Evolutionary conservation across 2,888 invertebrate genomes (phyloP), one percentile per base, ranked within the genome.

Genomic region (Ennomos erosarius): DNA sequence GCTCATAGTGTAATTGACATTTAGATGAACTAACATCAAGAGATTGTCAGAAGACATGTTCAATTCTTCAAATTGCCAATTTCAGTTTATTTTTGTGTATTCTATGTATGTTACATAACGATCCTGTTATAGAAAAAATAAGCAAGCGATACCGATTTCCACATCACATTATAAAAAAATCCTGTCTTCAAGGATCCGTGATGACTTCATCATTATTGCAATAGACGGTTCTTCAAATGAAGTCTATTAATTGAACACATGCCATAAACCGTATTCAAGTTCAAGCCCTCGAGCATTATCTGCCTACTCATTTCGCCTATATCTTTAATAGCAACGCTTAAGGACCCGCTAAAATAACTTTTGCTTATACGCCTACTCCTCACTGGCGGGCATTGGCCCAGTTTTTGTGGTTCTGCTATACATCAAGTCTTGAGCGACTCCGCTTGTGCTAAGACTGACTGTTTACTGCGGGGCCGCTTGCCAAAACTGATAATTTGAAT

Each of bases 391-490:
- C 80, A 72, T 68, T 76, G 79, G 71, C 80, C 75, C 62, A 76
- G 69, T 79, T 83, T 77, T 77, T 79, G 72, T 67, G 69, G 38
- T 54, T 65, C 66, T 64, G 66, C 67, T 67, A 59, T 70, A 65
- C 68, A 73, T 74, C 75, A 74, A 59, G 10, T 65, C 65, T 67
- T 62, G 61, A 67, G 69, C 69, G 50, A 51, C 44, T 38, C 58
- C 57, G 52, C 59, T 61, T 62, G 65, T 63, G 64, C 26, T 59
- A 47, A 51, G 57, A 58, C 49, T 39, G 40, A 45, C 49, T 49
- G 39, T 54, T 50, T 64, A 53, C 57, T 58, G 61, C 44, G 66
- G 59, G 59, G 26, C 11, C 26, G 56, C 59, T 56, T 55, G 56
- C 62, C 55, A 59, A 36, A 59, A 61, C 44, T 64, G 62, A 46